Evolutionary conservation across 92 coral and sea anemone genomes (phyloP).

Genomic region (Palythoa heliodiscus): DNA sequence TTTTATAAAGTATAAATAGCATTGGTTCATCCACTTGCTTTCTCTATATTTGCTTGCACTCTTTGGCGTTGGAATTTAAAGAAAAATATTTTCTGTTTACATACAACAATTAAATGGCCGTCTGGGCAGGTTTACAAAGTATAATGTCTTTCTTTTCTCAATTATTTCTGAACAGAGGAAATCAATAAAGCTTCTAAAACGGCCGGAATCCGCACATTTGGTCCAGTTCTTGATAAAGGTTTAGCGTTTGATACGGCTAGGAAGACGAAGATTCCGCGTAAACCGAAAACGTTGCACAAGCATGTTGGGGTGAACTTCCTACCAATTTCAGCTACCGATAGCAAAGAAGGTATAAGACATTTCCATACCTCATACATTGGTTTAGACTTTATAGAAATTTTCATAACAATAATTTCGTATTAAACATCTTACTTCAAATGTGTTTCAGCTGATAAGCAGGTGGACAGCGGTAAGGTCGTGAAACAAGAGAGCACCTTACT

Average conservation of each 20-base stretch:
- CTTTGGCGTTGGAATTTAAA: no score
- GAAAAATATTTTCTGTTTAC: no score
- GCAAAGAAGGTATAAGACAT: constrained; percentile 62
- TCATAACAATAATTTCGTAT: no score
- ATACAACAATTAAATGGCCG: not conserved
- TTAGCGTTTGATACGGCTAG: constrained; percentile 39
- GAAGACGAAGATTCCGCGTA: constrained; percentile 63
- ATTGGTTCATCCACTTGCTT: no score
- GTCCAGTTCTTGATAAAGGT: constrained; percentile 80
- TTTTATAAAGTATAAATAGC: no score
- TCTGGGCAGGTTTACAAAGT: not conserved
- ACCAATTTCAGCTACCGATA: constrained; percentile 73
- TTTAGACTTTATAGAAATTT: not conserved
- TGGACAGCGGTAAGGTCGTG: constrained; percentile 9
- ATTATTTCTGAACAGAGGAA: constrained; percentile 62
- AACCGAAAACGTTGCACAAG: constrained; percentile 39
- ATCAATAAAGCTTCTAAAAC: constrained; percentile 67
- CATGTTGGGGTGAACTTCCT: constrained; percentile 73
- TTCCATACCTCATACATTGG: not conserved
- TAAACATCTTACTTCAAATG: not conserved
- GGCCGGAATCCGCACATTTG: constrained; percentile 77
- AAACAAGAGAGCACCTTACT: not conserved
- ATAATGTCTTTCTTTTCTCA: not conserved
- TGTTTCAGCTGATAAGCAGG: constrained; percentile 22
- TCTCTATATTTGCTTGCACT: no score